Conservation (phyloP, 2,113 vertebrate species). For the Pyxicephalus adspersus region DNA sequence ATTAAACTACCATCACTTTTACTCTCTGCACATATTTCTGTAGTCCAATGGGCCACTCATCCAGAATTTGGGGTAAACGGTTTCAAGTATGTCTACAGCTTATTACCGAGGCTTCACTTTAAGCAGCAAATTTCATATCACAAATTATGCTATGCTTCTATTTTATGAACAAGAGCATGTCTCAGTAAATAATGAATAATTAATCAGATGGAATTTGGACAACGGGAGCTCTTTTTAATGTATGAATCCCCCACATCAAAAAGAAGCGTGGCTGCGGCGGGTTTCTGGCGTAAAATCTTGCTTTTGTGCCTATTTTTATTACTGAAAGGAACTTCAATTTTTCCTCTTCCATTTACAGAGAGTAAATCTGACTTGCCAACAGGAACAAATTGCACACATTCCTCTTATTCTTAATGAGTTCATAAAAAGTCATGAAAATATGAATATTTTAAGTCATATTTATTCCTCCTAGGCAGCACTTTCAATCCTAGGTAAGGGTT, state of each 20-base stretch:
- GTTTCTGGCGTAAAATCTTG: neutral
- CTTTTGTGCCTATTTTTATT: constrained; percentile 29
- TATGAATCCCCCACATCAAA: constrained; percentile 20
- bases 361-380: constrained; percentile 36
- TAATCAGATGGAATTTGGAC: constrained; percentile 26
- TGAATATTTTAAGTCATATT: constrained; percentile 51
- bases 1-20: too few relatives aligned
- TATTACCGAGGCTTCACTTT: neutral
- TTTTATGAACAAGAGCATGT: constrained; percentile 7
- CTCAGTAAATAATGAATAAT: constrained; percentile 44
- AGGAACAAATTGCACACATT: constrained; percentile 37
- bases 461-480: constrained; percentile 32
- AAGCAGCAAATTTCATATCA: constrained; percentile 4
- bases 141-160: neutral
- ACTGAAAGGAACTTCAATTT: constrained; percentile 6
- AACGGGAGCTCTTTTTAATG: constrained; percentile 32
- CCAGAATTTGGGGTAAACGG: too few relatives aligned
- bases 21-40: too few relatives aligned
- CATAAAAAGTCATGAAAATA: constrained; percentile 52
- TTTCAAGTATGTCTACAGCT: too few relatives aligned
- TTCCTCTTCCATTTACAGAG: constrained; percentile 1
- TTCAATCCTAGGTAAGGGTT: constrained; percentile 11
- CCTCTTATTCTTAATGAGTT: constrained; percentile 50
- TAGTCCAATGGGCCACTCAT: too few relatives aligned
- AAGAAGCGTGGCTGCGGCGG: constrained; percentile 7